These are phyloP conservation scores for Pocota personata DNA, from an alignment of 2,888 invertebrate genomes.

Conservation along the genomic window DNA sequence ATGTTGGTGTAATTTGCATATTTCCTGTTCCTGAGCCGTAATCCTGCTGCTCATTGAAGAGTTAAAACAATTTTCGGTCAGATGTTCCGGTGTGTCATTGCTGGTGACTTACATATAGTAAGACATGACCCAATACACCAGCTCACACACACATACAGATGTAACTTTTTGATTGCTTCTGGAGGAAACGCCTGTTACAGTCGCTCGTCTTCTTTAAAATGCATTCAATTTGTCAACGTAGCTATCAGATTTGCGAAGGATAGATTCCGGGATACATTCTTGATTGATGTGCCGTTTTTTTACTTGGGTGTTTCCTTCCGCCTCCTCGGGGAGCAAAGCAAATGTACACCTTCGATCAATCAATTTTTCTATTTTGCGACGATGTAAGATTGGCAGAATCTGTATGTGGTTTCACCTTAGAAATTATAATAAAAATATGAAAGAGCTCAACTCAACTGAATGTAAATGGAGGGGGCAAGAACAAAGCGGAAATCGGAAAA, in stretches of 20 bases:
- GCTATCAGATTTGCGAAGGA: conserved; percentile 55
- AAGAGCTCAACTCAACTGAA: conserved; percentile 2
- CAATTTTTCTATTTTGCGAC: conserved; percentile 53
- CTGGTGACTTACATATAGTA: not conserved
- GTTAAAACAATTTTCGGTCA: conserved; percentile 13
- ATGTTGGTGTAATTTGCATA: conserved; percentile 49
- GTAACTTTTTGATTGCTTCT: conserved; percentile 29
- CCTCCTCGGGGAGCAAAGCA: conserved; percentile 14
- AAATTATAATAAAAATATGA: conserved; percentile 58
- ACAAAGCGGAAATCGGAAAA: conserved; percentile 43
- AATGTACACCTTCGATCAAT: conserved; percentile 59
- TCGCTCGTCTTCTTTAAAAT: conserved; percentile 39
- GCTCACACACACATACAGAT: not conserved
- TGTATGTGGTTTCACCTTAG: conserved; percentile 38
- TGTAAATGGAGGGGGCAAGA: not conserved
- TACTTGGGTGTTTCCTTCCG: conserved; percentile 31
- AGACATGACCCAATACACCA: not conserved
- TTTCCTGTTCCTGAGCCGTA: conserved; percentile 25
- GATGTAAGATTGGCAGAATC: not conserved
- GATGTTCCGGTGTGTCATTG: conserved; percentile 1
- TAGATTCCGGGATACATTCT: conserved; percentile 52
- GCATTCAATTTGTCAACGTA: conserved; percentile 68
- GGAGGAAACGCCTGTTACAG: conserved; percentile 5
- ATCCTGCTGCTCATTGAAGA: not conserved
- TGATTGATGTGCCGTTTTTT: conserved; percentile 59